These are phyloP conservation scores for Athalia circularis DNA, from an alignment of 2,888 invertebrate species.

Conservation along the genomic window DNA sequence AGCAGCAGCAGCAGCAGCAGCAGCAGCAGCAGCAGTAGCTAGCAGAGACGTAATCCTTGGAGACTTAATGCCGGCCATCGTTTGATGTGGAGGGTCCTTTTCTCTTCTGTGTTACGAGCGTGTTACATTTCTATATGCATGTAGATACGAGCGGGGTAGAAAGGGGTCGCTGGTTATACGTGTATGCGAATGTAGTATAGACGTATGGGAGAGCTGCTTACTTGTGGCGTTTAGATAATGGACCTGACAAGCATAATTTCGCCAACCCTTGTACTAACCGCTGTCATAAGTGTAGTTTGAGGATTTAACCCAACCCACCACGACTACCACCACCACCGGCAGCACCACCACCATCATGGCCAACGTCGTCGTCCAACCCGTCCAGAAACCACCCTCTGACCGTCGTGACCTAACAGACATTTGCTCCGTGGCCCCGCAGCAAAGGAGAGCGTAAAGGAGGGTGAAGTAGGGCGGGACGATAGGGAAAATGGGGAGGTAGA, in stretches of 20 bases:
- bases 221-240: constrained; percentile 63
- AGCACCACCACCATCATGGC: background rate
- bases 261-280: constrained; percentile 67
- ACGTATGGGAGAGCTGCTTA: constrained; percentile 51
- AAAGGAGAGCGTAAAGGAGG: constrained; percentile 28
- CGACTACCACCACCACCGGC: constrained; percentile 9
- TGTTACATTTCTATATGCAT: background rate
- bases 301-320: constrained; percentile 59
- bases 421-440: background rate
- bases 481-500: constrained; percentile 53
- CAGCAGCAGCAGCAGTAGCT: too few species aligned
- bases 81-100: constrained; percentile 47
- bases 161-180: background rate
- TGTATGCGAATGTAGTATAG: background rate
- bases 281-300: constrained; percentile 67
- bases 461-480: background rate
- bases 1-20: too few species aligned
- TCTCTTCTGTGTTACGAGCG: constrained; percentile 19
- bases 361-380: background rate
- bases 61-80: constrained; percentile 46
- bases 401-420: constrained; percentile 1
- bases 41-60: constrained; percentile 43
- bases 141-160: background rate
- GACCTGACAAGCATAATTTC: constrained; percentile 70
- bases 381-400: background rate